Percentiles rank a stretch among this genome's conserved stretches.
phyloP scores from a whole-genome alignment of 2,797 vertebrate genomes.

The Myotis daubentonii region DNA sequence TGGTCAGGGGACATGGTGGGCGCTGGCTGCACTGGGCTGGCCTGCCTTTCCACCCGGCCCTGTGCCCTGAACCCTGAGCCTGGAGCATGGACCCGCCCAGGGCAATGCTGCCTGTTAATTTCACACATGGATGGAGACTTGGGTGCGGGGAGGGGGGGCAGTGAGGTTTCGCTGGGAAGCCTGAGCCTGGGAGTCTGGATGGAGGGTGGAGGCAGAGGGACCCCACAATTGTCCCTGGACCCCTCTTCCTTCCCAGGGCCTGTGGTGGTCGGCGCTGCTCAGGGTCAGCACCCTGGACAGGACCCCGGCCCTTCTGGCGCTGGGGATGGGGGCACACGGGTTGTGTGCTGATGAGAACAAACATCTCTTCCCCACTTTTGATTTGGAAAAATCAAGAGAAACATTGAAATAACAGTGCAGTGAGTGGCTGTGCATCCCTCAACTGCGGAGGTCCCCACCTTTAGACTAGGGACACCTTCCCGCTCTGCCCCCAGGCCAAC shows the following conservation, averaged over 20 bases:
- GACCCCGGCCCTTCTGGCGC: fast-evolving
- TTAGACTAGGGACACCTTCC: no score
- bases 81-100: fast-evolving
- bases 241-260: not conserved
- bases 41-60: not conserved
- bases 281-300: not conserved
- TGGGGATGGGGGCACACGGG: fast-evolving
- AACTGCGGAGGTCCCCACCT: not conserved
- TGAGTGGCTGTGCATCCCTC: not conserved
- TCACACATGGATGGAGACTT: not conserved
- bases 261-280: not conserved
- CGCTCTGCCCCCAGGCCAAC: no score
- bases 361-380: not conserved
- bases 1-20: not conserved
- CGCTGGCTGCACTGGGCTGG: fast-evolving
- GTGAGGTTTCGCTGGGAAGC: not conserved
- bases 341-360: not conserved
- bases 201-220: not conserved
- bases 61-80: not conserved
- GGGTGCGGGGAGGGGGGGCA: fast-evolving
- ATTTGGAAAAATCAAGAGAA: not conserved
- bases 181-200: not conserved
- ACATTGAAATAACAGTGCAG: fast-evolving
- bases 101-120: not conserved
- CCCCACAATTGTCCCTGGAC: not conserved